Evolutionary conservation across 2,888 invertebrate species (phyloP), one percentile per base, ranked within the genome.

Genomic region (Lasiommata megera): DNA sequence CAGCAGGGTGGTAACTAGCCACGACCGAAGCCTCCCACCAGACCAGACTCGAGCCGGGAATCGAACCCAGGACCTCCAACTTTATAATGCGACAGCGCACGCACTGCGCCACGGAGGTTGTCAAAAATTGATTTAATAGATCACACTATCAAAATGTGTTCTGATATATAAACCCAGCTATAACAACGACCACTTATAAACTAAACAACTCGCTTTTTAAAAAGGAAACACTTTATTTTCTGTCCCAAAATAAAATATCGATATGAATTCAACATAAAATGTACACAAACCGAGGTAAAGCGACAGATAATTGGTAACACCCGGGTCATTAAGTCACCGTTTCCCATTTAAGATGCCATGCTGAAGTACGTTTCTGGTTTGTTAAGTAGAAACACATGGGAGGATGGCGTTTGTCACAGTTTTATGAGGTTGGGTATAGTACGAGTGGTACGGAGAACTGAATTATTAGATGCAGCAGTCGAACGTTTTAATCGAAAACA

Each of bases 301-400:
- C 50, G 59, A 63, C 56, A 61, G 53, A 60, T 63, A 67, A 67
- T 64, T 65, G 58, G 58, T 46, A 60, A 51, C 67, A 65, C 53
- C 56, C 60, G 67, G 59, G 53, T 53, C 54, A 58, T 58, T 48
- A 55, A 56, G 50, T 46, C 57, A 52, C 43, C 34, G 55, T 31
- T 46, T 54, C 55, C 59, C 62, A 60, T 60, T 66, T 38, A 7
- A 60, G 38, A 48, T 46, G 48, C 16, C 51, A 63, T 54, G 40
- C 52, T 62, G 54, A 55, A 61, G 54, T 56, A 54, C 56, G 43
- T 38, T 61, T 48, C 48, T 58, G 50, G 50, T 57, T 61, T 47
- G 52, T 53, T 64, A 64, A 63, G 61, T 61, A 61, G 62, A 58
- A 63, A 61, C 67, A 67, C 56, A 56, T 67, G 67, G 50, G 28